phyloP scores from a whole-genome alignment of 2,888 invertebrate species.

The Lasioglossum villosulum region DNA sequence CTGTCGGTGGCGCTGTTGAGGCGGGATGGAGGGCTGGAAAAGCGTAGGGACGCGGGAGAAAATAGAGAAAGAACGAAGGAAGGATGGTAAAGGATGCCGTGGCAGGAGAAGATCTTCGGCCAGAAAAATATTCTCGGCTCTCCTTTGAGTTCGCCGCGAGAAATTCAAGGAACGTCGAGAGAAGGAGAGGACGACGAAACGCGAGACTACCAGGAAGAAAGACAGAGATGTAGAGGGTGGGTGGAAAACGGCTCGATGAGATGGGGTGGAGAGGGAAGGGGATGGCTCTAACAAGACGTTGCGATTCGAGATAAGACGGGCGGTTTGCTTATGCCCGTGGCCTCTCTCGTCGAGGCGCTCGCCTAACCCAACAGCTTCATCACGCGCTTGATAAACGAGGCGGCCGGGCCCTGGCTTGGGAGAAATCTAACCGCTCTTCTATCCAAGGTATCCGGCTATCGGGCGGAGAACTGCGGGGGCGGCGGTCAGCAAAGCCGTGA shows the following conservation, averaged over 20 bases:
- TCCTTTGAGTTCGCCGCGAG: conserved; percentile 43
- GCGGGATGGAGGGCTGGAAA: not conserved
- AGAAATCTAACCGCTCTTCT: conserved; percentile 69
- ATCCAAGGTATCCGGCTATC: conserved; percentile 35
- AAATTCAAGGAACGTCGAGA: conserved; percentile 34
- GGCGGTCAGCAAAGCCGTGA: conserved; percentile 46
- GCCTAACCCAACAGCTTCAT: conserved; percentile 77
- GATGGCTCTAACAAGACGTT: conserved; percentile 70
- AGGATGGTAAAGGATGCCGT: not conserved
- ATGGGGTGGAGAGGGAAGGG: not conserved
- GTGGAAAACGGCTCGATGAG: not conserved
- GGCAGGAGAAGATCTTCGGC: conserved; percentile 24
- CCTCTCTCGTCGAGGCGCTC: conserved; percentile 51
- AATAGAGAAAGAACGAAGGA: not conserved
- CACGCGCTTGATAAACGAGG: conserved; percentile 75
- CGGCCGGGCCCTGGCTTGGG: conserved; percentile 55
- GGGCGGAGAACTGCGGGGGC: not conserved
- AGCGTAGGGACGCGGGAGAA: not conserved
- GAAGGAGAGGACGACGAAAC: conserved; percentile 35
- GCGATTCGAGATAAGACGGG: conserved; percentile 72
- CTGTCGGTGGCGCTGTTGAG: conserved; percentile 42
- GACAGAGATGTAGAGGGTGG: not conserved
- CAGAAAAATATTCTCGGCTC: conserved; percentile 53
- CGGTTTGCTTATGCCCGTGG: conserved; percentile 72
- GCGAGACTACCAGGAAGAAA: not conserved